A percentile compares a stretch with the other conserved stretches of the same genome.
Conservation (phyloP, 2,888 invertebrate species). For the Chloroclystis v-ata region DNA sequence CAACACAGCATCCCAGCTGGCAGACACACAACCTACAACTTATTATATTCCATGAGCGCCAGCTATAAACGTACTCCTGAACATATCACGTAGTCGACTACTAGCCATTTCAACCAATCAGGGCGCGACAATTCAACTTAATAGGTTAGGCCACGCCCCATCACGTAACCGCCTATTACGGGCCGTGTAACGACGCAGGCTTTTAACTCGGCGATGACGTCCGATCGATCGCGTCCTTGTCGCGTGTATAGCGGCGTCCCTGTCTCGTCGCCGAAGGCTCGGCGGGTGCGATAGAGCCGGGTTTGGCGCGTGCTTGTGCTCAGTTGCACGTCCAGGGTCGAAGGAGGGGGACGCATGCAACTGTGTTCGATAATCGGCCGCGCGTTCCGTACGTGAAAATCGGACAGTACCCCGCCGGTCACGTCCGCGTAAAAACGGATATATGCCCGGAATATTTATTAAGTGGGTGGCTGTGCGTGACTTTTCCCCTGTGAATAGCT, state of each 20-base stretch:
- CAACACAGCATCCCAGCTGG: slow-evolving; percentile 60
- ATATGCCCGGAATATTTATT: slow-evolving; percentile 81
- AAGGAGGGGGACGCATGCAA: slow-evolving; percentile 76
- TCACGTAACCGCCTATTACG: slow-evolving; percentile 79
- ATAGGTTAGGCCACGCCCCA: slow-evolving; percentile 76
- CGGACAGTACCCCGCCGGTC: slow-evolving; percentile 74
- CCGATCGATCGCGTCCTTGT: slow-evolving; percentile 60
- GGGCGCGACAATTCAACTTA: slow-evolving; percentile 76
- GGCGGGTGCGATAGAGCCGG: slow-evolving; percentile 72
- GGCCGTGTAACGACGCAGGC: slow-evolving; percentile 76
- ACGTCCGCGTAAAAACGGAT: slow-evolving; percentile 79
- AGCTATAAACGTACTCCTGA: slow-evolving; percentile 77
- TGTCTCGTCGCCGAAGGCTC: slow-evolving; percentile 55
- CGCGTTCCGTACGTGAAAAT: slow-evolving; percentile 78
- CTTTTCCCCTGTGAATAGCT: slow-evolving; percentile 75
- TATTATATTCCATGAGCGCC: slow-evolving; percentile 76
- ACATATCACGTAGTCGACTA: slow-evolving; percentile 77
- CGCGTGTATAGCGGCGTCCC: slow-evolving; percentile 49
- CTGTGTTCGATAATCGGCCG: slow-evolving; percentile 77
- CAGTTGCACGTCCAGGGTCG: slow-evolving; percentile 76
- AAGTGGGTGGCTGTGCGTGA: slow-evolving; percentile 78
- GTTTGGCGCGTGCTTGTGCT: slow-evolving; percentile 72
- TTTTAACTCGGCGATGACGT: slow-evolving; percentile 73
- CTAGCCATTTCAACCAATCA: slow-evolving; percentile 78
- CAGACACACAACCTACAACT: slow-evolving; percentile 70